These are phyloP conservation scores for Leptatherina wallacei DNA, from an alignment of 2,797 vertebrate genomes.

Conservation along the genomic window DNA sequence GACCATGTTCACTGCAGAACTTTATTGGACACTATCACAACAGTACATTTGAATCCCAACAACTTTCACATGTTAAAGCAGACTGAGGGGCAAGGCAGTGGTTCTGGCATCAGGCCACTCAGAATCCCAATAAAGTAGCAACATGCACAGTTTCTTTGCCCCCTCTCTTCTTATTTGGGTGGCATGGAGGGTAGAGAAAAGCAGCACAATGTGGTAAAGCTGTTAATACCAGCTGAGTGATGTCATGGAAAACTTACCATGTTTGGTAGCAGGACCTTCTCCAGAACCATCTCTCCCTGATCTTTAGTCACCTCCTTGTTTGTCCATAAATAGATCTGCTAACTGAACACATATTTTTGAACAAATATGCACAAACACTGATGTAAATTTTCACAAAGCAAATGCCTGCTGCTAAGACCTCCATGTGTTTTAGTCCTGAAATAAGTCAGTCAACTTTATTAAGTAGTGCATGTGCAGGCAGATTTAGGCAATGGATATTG, in stretches of 20 bases:
- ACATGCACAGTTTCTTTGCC: slow-evolving; percentile 34
- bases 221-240: slow-evolving; percentile 74
- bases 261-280: slow-evolving; percentile 30
- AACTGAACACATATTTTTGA: slow-evolving; percentile 27
- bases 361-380: slow-evolving; percentile 22
- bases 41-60: slow-evolving; percentile 24
- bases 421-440: slow-evolving; percentile 21
- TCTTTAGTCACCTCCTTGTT: slow-evolving; percentile 26
- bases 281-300: background rate
- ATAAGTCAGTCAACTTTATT: slow-evolving; percentile 21
- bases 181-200: slow-evolving; percentile 52
- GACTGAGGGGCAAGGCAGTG: slow-evolving; percentile 62
- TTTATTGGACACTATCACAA: slow-evolving; percentile 8
- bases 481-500: slow-evolving; percentile 27
- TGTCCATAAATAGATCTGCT: slow-evolving; percentile 41
- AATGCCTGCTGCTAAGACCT: slow-evolving; percentile 16
- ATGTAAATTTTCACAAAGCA: slow-evolving; percentile 2
- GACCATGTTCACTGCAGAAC: background rate
- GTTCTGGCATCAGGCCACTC: slow-evolving; percentile 68
- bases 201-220: slow-evolving; percentile 46
- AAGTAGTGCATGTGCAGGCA: slow-evolving; percentile 17
- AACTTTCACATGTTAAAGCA: slow-evolving; percentile 39
- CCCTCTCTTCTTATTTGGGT: slow-evolving; percentile 54
- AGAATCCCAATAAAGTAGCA: slow-evolving; percentile 65
- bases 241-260: slow-evolving; percentile 78